A percentile compares a stretch with the other conserved stretches of the same genome.
Conservation (phyloP, 2,113 vertebrate genomes). For the Stigmatopora argus region DNA sequence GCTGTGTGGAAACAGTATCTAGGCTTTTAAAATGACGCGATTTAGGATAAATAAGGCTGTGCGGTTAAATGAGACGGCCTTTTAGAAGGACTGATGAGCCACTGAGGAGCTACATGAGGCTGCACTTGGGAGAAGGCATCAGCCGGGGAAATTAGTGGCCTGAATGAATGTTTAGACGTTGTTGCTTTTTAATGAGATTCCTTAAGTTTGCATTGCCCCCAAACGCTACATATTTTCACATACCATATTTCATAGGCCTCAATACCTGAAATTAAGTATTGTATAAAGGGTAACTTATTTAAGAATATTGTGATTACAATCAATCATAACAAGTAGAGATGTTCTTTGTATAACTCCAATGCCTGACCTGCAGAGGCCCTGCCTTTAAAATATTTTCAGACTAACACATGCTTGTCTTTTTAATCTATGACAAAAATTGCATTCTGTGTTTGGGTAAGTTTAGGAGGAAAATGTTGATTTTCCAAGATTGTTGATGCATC, state of each 20-base stretch:
- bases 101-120: conserved; percentile 38
- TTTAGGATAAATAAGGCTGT: conserved; percentile 53
- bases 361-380: too few relatives aligned
- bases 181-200: conserved; percentile 47
- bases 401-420: conserved; percentile 1
- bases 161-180: conserved; percentile 51
- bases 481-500: conserved; percentile 39
- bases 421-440: conserved; percentile 1
- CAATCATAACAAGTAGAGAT: neutral
- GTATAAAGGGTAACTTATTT: neutral
- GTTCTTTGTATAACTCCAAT: neutral
- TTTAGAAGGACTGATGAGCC: conserved; percentile 56
- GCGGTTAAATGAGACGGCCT: conserved; percentile 48
- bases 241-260: conserved; percentile 26
- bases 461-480: conserved; percentile 17
- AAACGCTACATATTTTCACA: conserved; percentile 24
- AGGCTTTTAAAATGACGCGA: conserved; percentile 47
- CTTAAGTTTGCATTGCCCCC: conserved; percentile 21
- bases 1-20: conserved; percentile 38
- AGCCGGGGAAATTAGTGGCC: conserved; percentile 56
- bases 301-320: neutral
- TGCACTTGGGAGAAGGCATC: conserved; percentile 31
- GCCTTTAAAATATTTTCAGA: neutral
- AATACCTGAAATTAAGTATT: conserved; percentile 13
- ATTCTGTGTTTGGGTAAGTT: neutral